These are phyloP conservation scores for Mandrillus leucophaeus DNA, from an alignment of 2,113 vertebrate genomes.

Conservation along the genomic window DNA sequence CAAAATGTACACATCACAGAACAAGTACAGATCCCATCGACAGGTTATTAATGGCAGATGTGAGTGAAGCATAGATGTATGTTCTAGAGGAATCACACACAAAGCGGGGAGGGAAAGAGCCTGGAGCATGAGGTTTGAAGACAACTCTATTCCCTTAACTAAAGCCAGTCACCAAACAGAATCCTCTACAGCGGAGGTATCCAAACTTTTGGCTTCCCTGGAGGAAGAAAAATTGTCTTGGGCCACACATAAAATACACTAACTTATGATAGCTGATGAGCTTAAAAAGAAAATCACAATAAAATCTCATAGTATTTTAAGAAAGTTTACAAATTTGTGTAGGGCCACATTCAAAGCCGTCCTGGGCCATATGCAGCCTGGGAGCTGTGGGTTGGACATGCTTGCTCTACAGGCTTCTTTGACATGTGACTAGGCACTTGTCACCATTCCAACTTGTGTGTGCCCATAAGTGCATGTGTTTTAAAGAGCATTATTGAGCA, in stretches of 20 bases:
- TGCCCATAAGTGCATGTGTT: background rate
- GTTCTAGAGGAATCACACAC: background rate
- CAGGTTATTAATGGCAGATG: background rate
- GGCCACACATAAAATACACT: too few species aligned
- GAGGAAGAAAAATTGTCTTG: too few species aligned
- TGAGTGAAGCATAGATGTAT: background rate
- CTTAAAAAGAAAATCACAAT: too few species aligned
- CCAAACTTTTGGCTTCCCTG: too few species aligned
- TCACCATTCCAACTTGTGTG: background rate
- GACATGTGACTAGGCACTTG: background rate
- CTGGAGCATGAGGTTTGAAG: too few species aligned
- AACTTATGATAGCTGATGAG: too few species aligned
- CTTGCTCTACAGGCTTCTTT: background rate
- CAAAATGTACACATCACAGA: background rate
- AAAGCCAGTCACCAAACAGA: background rate
- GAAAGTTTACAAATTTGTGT: too few species aligned
- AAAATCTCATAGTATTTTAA: too few species aligned
- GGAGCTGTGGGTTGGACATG: too few species aligned
- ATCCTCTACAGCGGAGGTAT: background rate
- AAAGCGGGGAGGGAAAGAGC: background rate
- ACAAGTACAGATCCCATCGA: background rate
- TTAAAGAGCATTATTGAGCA: background rate
- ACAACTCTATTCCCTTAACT: background rate
- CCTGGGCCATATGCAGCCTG: too few species aligned
- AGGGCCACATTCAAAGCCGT: too few species aligned